Evolutionary conservation across 1,140 invertebrate species (phyloP), one percentile per base, ranked within the genome.

Genomic region (Sarcophaga bullata): DNA sequence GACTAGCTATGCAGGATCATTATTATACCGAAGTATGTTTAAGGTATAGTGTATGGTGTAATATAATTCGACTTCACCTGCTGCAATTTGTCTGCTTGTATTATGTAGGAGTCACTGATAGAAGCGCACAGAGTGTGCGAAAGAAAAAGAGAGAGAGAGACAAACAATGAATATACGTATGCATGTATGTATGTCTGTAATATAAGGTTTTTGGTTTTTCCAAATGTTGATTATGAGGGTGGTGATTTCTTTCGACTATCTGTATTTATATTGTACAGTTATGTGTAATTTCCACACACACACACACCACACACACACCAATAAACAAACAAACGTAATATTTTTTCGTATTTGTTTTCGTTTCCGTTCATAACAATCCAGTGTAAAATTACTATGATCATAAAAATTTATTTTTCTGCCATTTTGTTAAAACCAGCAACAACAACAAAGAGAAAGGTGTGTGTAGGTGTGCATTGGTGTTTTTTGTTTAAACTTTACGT

Each of bases 381-480:
- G 54, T 58, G 54, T 58, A 58, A 58, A 58, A 58, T 58, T 58
- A 58, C 54, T n/a, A n/a, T 15, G 54, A 58, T 58, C 54, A 58
- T 58, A 58, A 58, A 58, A 58, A n/a, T 58, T 58, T 58, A 58
- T 58, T 58, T 58, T n/a, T 58, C 15, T 58, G 15, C n/a, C 11
- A 10, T 54, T 58, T 58, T 58, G 25, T 37, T 37, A 37, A 37
- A 37, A 37, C 25, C 25, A 37, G 13, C 54, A 58, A 15, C 11
- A 52, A 4, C 25, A 37, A 37, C 1, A 37, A n/a, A n/a, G n/a
- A n/a, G n/a, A 37, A 37, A 37, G 25, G 25, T 58, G 54, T n/a
- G 54, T 4, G 54, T 58, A n/a, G 15, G 13, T n/a, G 15, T n/a
- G 54, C n/a, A 52, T n/a, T 50, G 49, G 49, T 58, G n/a, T 58